Base-by-base conservation (phyloP, 2,888 invertebrate genomes). In the Cheilosia scutellata region DNA sequence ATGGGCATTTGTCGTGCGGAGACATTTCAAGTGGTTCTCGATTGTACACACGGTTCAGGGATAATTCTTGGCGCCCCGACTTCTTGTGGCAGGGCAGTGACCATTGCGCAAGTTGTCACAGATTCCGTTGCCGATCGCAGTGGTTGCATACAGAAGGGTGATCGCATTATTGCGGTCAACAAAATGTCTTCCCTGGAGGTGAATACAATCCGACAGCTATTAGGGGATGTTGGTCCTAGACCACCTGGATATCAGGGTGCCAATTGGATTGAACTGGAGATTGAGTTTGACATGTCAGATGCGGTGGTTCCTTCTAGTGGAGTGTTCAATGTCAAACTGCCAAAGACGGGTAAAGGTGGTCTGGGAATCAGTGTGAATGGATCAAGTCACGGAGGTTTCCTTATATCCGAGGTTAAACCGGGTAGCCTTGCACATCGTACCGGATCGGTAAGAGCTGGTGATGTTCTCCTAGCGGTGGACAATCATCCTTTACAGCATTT, bases 261-360 rank as follows among this genome's bases (percentile, higher is more conserved):
- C 7, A 94, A 94, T 88, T 95, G 96, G 93, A 94, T 98, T 49
- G 95, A 95, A 55, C 91, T 98, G 51, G 96, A 96, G 88, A 94
- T 97, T 1, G 98, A 98, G 91, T 98, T 98, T 92, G 97, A 97
- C 92, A 97, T 98, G 91, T 96, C 97, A 9, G 98, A 98, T 88
- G 95, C 97, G 0, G 97, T 98, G 55, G 96, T 98, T 87, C 97
- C 98, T 2, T 96, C 97, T 5, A 96, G 97, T 88, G 98, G 98
- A 0, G 96, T 97, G 0, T 98, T 98, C 90, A 96, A 96, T 87
- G 98, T 99, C 0, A 97, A 97, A 91, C 93, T 98, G 65, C 96
- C 97, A 4, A 95, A 96, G 88, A 88, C 90, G 0, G 95, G 95
- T 33, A 95, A 95, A 47, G 95, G 95, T 31, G 97, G 97, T 4